A percentile compares a stretch with the other conserved stretches of the same genome.
These are phyloP conservation scores for Stylophora pistillata DNA, from an alignment of 64 coral and sea anemone genomes.

Conservation along the genomic window DNA sequence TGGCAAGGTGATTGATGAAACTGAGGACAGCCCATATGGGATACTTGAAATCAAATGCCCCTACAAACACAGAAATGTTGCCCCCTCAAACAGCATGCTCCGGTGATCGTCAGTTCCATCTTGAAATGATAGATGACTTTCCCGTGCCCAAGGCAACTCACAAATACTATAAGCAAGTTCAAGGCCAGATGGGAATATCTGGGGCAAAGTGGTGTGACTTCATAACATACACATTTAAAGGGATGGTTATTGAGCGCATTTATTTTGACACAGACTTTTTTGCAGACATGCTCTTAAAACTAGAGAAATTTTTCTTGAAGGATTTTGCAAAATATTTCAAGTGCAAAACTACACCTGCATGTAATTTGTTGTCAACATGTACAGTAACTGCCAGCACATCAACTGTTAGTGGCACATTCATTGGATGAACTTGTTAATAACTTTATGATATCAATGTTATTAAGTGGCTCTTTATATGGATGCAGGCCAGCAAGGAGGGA, in stretches of 20 bases:
- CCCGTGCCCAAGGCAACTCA: constrained; percentile 31
- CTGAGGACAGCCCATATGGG: constrained; percentile 31
- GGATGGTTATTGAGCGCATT: constrained; percentile 2
- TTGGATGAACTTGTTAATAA: too few species aligned
- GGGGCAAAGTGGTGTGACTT: too few species aligned
- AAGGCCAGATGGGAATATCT: too few species aligned
- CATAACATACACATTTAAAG: too few species aligned
- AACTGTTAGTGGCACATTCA: too few species aligned
- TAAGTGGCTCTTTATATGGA: too few species aligned
- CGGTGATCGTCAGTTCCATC: constrained; percentile 32
- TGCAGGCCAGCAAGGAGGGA: too few species aligned
- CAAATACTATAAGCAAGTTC: constrained; percentile 40
- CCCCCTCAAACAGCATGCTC: constrained; percentile 37
- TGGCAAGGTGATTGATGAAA: too few species aligned
- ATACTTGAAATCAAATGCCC: constrained; percentile 61
- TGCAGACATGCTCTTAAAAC: background rate
- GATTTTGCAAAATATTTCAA: too few species aligned
- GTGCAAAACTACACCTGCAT: background rate
- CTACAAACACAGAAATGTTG: constrained; percentile 44
- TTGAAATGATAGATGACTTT: constrained; percentile 39
- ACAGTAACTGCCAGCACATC: too few species aligned
- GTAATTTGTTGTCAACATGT: too few species aligned
- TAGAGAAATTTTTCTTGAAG: constrained; percentile 19
- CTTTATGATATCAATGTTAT: too few species aligned
- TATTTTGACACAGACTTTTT: background rate